Conservation (phyloP, 2,888 invertebrate species). For the Eurytoma adleriae region DNA sequence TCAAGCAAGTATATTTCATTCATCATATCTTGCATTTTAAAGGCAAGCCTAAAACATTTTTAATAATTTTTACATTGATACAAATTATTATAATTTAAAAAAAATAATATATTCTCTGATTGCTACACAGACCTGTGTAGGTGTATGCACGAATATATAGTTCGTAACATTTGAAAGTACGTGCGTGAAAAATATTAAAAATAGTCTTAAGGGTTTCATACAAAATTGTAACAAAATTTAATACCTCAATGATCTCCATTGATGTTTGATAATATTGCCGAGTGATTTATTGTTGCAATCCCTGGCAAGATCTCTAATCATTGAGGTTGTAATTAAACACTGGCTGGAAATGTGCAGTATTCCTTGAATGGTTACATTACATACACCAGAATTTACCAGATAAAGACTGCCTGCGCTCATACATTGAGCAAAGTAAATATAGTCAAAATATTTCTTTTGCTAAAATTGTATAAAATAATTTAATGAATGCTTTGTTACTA, state of each 20-base stretch:
- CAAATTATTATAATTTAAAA: no score
- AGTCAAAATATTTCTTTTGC: constrained; percentile 61
- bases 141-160: no score
- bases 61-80: background rate
- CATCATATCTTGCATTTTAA: constrained; percentile 30
- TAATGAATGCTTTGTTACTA: no score
- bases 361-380: constrained; percentile 60
- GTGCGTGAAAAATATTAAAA: no score
- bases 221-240: background rate
- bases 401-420: constrained; percentile 61
- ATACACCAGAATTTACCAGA: constrained; percentile 58
- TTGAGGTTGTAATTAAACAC: background rate
- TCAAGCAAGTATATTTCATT: constrained; percentile 59
- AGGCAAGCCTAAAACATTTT: constrained; percentile 1
- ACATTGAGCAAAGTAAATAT: constrained; percentile 61
- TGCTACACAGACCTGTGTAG: no score
- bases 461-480: constrained; percentile 26
- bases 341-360: constrained; percentile 7
- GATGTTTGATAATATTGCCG: background rate
- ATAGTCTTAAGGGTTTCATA: no score
- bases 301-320: background rate
- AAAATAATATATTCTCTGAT: no score
- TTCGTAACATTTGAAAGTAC: no score
- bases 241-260: constrained; percentile 5
- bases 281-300: background rate